Evolutionary conservation across 2,797 vertebrate genomes (phyloP), one percentile per base, ranked within the genome.

Genomic region (Catostomus latipinnis): DNA sequence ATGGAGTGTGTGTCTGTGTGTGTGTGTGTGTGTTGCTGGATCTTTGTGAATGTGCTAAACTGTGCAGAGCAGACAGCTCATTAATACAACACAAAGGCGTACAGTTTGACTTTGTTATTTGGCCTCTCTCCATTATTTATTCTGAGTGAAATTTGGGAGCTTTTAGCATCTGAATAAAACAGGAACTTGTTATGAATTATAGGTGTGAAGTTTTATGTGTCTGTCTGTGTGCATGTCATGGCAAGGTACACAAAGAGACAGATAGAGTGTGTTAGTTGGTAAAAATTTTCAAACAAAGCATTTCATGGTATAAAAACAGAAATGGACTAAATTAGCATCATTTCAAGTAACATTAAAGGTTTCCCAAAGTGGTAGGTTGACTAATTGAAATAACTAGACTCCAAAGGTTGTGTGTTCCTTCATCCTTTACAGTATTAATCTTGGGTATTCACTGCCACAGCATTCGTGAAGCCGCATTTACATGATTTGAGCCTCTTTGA

Each of bases 81-180:
- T 71, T 71, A 57, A 57, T 57, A 57, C 22, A 6, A 58, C n/a
- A 61, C 57, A 46, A 50, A 65, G 22, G 45, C n/a, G 6, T 11
- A n/a, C 6, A 45, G 1, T 63, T 69, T 68, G 74, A 69, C 65
- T 65, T 63, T 0, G 54, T 68, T 60, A 52, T 77, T 68, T 69
- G 75, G 65, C 65, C 46, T 57, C 13, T 43, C 45, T 68, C 16
- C 69, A 69, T 60, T 68, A 61, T 77, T 69, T 45, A 69, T 77
- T 56, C 18, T 13, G 46, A 69, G 14, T 22, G 75, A 77, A 66
- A 45, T 69, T 69, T 69, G 54, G 46, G 75, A 50, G 75, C 53
- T 77, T 34, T 77, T 68, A 60, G 13, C 22, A 67, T 58, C 46
- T 50, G 14, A 79, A 56, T 69, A 11, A 69, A 52, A 56, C 75